These are phyloP conservation scores for Heliopora coerulea DNA, from an alignment of 92 coral and sea anemone genomes.

Conservation along the genomic window DNA sequence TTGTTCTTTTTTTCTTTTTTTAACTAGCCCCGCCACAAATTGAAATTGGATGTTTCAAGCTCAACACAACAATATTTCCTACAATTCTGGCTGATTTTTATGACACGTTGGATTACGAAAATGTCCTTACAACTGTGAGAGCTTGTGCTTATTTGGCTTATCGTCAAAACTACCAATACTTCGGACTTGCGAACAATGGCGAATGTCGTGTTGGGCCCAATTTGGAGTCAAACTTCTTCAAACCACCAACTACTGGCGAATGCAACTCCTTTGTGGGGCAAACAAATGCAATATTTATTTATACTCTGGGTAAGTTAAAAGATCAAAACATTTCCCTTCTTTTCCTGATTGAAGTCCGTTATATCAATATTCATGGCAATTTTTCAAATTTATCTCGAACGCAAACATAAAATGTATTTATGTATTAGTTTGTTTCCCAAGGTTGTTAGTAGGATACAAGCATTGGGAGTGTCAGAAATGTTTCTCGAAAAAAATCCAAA, in stretches of 20 bases:
- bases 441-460: no score
- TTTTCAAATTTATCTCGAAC: no score
- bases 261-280: conserved; percentile 39
- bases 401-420: no score
- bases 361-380: no score
- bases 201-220: conserved; percentile 45
- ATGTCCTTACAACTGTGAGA: conserved; percentile 40
- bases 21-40: conserved; percentile 47
- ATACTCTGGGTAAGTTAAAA: conserved; percentile 51
- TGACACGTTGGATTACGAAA: conserved; percentile 38
- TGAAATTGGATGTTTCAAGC: conserved; percentile 49
- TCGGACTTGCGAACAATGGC: conserved; percentile 48
- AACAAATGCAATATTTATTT: conserved; percentile 37
- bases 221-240: conserved; percentile 16
- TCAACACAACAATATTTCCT: conserved; percentile 33
- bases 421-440: no score
- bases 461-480: no score
- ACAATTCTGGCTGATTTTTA: conserved; percentile 44
- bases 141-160: conserved; percentile 51
- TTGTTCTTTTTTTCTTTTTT: no score
- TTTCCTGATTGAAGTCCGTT: no score
- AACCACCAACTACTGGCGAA: not conserved
- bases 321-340: no score
- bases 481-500: no score
- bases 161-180: conserved; percentile 40